phyloP scores from a whole-genome alignment of 92 coral and sea anemone species.

The Actinostola sp. region DNA sequence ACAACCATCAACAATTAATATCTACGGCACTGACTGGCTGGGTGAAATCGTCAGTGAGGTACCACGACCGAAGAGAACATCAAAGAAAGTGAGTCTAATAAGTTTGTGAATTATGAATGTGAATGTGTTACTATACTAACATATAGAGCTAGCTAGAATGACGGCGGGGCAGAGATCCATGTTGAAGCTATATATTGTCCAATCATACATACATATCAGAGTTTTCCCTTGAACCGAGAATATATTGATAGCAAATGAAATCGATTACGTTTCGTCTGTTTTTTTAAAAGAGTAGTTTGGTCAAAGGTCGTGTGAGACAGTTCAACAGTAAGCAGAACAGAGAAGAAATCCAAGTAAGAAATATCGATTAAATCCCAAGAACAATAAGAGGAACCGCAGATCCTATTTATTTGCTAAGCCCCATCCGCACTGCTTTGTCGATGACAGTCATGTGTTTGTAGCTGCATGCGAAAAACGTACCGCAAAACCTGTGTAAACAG shows the following conservation, averaged over 20 bases:
- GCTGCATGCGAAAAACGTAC: slow-evolving; percentile 16
- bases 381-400: slow-evolving; percentile 13
- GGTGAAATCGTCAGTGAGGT: too few species aligned
- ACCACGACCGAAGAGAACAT: too few species aligned
- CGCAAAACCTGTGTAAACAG: slow-evolving; percentile 28
- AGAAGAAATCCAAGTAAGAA: not conserved
- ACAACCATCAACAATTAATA: too few species aligned
- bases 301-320: slow-evolving; percentile 4
- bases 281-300: not conserved
- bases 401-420: slow-evolving; percentile 17
- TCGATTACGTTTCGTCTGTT: not conserved
- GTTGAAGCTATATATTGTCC: slow-evolving; percentile 25
- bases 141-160: too few species aligned
- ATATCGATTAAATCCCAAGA: not conserved
- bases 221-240: not conserved
- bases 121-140: slow-evolving; percentile 4
- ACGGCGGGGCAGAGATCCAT: too few species aligned
- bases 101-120: not conserved
- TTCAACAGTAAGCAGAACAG: not conserved
- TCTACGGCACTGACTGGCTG: too few species aligned
- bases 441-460: slow-evolving; percentile 26
- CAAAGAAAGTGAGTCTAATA: not conserved
- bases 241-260: slow-evolving; percentile 11
- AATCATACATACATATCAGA: not conserved
- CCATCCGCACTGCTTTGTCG: slow-evolving; percentile 10